A percentile compares a stretch with the other conserved stretches of the same genome.
These are phyloP conservation scores for Nephrotoma guestfalica DNA, from an alignment of 2,888 invertebrate genomes.

Conservation along the genomic window DNA sequence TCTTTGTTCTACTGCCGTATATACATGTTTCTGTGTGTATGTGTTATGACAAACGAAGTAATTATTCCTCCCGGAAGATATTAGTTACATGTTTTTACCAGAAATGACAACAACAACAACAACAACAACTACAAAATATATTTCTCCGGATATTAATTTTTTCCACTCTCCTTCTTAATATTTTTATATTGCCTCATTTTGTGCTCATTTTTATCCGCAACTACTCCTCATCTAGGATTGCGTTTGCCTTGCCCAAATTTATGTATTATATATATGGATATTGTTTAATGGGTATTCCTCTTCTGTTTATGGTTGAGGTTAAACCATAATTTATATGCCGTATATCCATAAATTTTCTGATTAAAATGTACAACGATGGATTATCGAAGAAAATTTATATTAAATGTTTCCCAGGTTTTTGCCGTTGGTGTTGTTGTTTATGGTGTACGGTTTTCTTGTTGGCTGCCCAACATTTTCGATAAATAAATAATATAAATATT, in stretches of 20 bases:
- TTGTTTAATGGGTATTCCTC: neutral
- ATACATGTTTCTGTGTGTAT: neutral
- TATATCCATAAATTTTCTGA: neutral
- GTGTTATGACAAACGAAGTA: neutral
- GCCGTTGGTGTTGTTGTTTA: neutral
- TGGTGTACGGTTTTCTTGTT: neutral
- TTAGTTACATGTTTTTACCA: constrained; percentile 1
- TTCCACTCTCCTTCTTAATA: neutral
- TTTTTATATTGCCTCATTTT: neutral
- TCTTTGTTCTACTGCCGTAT: neutral
- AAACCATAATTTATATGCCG: neutral
- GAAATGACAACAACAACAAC: neutral
- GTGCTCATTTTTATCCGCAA: neutral
- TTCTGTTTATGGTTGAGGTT: neutral
- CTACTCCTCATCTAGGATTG: neutral
- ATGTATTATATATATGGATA: neutral
- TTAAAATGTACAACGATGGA: neutral
- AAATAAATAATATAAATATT: neutral
- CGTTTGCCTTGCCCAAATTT: neutral
- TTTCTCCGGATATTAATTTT: neutral
- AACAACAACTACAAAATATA: neutral
- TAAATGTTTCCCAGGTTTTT: neutral
- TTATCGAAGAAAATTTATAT: neutral
- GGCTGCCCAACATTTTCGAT: neutral
- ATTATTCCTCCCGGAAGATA: constrained; percentile 2